Evolutionary conservation across 2,113 vertebrate species (phyloP).

Genomic region (Perca flavescens): DNA sequence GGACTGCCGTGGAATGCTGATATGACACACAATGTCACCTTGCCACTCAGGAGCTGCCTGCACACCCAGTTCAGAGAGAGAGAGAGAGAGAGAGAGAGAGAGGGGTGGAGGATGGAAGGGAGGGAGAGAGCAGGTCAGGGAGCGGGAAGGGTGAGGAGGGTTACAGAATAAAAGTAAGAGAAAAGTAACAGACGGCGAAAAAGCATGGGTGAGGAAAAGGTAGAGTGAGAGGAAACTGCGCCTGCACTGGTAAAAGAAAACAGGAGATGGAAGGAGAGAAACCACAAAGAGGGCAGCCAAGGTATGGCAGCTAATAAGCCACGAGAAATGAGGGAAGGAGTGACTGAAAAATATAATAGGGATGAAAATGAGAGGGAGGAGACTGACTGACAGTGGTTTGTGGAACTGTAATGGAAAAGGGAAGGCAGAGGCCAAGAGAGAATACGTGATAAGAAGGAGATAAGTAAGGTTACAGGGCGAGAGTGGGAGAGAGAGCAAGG

Average conservation of each 20-base stretch:
- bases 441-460: constrained; percentile 51
- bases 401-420: constrained; percentile 45
- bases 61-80: constrained; percentile 69
- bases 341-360: constrained; percentile 52
- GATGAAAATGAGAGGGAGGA: constrained; percentile 55
- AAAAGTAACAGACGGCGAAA: constrained; percentile 57
- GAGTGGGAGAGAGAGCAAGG: constrained; percentile 43
- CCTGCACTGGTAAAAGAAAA: constrained; percentile 46
- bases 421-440: constrained; percentile 47
- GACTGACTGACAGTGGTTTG: constrained; percentile 18
- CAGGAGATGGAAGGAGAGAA: constrained; percentile 51
- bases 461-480: constrained; percentile 41
- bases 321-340: constrained; percentile 51
- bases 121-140: constrained; percentile 58
- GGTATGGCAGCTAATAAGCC: constrained; percentile 62
- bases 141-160: constrained; percentile 59
- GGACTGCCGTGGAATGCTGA: constrained; percentile 89
- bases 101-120: constrained; percentile 13
- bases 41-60: constrained; percentile 85
- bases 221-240: constrained; percentile 28
- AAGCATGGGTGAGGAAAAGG: constrained; percentile 28
- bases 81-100: constrained; percentile 15
- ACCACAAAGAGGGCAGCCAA: constrained; percentile 51
- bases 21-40: constrained; percentile 94
- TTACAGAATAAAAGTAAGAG: constrained; percentile 63